Conservation (phyloP, 2,797 vertebrate species). For the Notamacropus eugenii region DNA sequence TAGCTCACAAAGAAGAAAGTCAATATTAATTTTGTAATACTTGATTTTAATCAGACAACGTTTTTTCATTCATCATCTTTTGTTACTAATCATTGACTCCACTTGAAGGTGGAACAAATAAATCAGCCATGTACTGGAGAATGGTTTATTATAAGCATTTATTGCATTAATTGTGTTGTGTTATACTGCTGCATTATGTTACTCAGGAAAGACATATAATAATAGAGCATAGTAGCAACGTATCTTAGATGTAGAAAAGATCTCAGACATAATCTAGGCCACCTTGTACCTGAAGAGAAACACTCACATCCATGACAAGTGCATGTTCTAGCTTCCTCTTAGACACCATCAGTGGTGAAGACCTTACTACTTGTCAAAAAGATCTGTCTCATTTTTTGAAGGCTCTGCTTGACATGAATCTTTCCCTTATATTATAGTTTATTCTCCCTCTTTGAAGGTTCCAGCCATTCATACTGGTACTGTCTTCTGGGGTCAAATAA, state of each 20-base stretch:
- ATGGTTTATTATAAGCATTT: constrained; percentile 44
- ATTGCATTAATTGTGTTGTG: neutral
- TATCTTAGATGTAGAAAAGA: neutral
- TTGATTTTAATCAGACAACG: constrained; percentile 73
- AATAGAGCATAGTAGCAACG: neutral
- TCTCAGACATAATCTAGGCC: neutral
- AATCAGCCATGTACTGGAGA: constrained; percentile 61
- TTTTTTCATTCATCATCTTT: constrained; percentile 69
- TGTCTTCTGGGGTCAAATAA: constrained; percentile 25
- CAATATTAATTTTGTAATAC: constrained; percentile 66
- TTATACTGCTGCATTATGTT: neutral
- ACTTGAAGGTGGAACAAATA: constrained; percentile 54
- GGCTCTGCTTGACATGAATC: neutral
- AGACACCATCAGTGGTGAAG: neutral
- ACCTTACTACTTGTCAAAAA: neutral
- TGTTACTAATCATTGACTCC: constrained; percentile 63
- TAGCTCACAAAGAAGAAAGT: constrained; percentile 66
- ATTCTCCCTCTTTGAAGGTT: neutral
- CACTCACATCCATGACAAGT: neutral
- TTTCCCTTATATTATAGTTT: neutral
- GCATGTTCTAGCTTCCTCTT: neutral
- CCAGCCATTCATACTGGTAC: neutral
- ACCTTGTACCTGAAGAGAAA: neutral
- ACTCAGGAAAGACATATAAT: neutral
- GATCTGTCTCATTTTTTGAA: neutral